Conservation (phyloP, 2,888 invertebrate genomes). For the Eupithecia insigniata region DNA sequence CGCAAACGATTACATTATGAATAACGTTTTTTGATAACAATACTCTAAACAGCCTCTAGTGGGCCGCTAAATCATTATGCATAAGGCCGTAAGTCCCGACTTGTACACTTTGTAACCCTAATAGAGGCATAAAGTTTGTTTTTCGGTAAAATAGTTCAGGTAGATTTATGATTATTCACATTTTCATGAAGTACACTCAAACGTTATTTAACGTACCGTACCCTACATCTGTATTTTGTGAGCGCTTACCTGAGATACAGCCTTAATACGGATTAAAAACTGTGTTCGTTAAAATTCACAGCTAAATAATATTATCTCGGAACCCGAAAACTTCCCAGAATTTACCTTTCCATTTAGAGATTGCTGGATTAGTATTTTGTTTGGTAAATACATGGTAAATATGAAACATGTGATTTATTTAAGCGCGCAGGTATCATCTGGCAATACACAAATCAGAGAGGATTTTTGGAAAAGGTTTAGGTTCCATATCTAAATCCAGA, state of each 20-base stretch:
- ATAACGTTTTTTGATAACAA: too few species aligned
- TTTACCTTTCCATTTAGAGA: background rate
- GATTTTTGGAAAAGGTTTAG: background rate
- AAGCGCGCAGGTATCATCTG: background rate
- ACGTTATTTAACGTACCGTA: background rate
- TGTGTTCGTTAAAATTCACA: background rate
- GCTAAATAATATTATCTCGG: background rate
- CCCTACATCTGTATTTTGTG: background rate
- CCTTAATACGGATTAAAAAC: background rate
- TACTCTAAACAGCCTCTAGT: too few species aligned
- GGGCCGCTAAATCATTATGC: too few species aligned
- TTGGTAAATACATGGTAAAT: background rate
- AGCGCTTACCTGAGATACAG: background rate
- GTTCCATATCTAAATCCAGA: background rate
- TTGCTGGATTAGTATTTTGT: constrained; percentile 2
- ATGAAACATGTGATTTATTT: background rate
- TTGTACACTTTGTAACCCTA: constrained; percentile 27
- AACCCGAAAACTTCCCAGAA: background rate
- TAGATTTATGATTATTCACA: too few species aligned
- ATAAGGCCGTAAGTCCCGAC: too few species aligned
- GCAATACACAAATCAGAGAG: background rate
- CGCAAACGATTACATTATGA: too few species aligned
- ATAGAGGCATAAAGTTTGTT: constrained; percentile 22
- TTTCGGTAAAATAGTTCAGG: too few species aligned
- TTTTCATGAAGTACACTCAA: background rate